Base-by-base conservation (phyloP, 2,888 invertebrate species). In the Campoplex capitator region DNA sequence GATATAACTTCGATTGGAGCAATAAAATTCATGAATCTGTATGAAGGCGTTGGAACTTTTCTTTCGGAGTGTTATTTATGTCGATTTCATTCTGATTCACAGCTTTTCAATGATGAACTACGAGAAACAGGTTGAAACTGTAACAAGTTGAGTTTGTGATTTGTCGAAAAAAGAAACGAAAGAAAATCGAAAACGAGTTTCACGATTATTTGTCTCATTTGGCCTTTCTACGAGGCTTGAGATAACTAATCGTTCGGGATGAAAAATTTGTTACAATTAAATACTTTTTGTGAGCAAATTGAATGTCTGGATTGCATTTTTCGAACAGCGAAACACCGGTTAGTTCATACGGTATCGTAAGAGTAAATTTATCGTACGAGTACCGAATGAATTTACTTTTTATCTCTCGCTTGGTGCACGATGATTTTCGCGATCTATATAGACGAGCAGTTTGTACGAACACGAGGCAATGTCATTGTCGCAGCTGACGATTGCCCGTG, bases 391-490 rank as follows among this genome's bases (percentile, higher is more conserved):
- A 65, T 62, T 77, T 35, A 42, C n/a, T 70, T 74, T 74, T 81
- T 42, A 42, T n/a, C 67, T 67, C 71, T 74, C 42, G 74, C 77
- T 62, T 76, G 71, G 74, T 45, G 54, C 38, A 71, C 42, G 42
- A 62, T 56, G 51, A 82, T 83, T 85, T 68, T 74, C 38, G 62
- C 42, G 23, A 75, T 48, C 51, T 56, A 81, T 54, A 83, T 51
- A 54, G 58, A 68, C n/a, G 11, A 42, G 71, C 42, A 23, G 65
- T 62, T 62, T 62, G 62, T 83, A 75, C 76, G 75, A 51, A 65
- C 82, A 79, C 70, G 79, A 82, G 88, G 91, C 93, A 93, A 93
- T 93, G 93, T 93, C 93, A 93, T 93, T 93, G 93, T 92, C 93
- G 92, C 89, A 86, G 85, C 88, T 90, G 90, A 91, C 91, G 92